These are phyloP conservation scores for Cyphomyrus plagiostoma DNA, from an alignment of 2,113 vertebrate species.

Conservation along the genomic window DNA sequence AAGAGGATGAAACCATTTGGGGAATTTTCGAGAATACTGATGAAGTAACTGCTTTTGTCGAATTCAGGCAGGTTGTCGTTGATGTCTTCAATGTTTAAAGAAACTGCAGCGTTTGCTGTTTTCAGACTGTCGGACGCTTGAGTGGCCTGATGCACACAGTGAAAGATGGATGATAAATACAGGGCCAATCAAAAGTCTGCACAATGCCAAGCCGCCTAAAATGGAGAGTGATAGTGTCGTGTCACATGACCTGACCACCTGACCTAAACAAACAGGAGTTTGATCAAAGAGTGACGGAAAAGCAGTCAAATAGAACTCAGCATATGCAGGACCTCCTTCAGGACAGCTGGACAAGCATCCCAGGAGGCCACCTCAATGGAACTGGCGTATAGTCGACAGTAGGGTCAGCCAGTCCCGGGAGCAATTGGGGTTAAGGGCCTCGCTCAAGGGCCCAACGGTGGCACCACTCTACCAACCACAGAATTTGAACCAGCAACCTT, in stretches of 20 bases:
- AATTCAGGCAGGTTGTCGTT: slow-evolving; percentile 59
- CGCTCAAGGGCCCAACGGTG: background rate
- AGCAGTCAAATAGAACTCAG: background rate
- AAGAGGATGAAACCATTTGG: slow-evolving; percentile 48
- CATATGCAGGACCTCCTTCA: background rate
- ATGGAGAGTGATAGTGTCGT: background rate
- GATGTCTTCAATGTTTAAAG: slow-evolving; percentile 54
- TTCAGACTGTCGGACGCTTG: slow-evolving; percentile 61
- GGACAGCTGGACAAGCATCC: background rate
- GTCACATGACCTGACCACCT: background rate
- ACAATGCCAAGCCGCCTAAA: background rate
- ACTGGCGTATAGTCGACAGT: background rate
- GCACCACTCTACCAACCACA: background rate
- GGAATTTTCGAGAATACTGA: slow-evolving; percentile 57
- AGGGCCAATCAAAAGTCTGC: background rate
- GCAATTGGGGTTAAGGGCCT: background rate
- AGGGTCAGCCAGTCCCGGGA: background rate
- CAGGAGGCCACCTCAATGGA: background rate
- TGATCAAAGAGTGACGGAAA: background rate
- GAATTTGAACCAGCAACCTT: background rate
- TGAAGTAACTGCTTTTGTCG: slow-evolving; percentile 42
- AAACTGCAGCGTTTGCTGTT: slow-evolving; percentile 54
- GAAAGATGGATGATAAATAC: background rate
- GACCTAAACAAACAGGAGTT: background rate
- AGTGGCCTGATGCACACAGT: slow-evolving; percentile 51